A percentile compares a stretch with the other conserved stretches of the same genome.
phyloP scores from a whole-genome alignment of 2,113 vertebrate species.

The Equus quagga region DNA sequence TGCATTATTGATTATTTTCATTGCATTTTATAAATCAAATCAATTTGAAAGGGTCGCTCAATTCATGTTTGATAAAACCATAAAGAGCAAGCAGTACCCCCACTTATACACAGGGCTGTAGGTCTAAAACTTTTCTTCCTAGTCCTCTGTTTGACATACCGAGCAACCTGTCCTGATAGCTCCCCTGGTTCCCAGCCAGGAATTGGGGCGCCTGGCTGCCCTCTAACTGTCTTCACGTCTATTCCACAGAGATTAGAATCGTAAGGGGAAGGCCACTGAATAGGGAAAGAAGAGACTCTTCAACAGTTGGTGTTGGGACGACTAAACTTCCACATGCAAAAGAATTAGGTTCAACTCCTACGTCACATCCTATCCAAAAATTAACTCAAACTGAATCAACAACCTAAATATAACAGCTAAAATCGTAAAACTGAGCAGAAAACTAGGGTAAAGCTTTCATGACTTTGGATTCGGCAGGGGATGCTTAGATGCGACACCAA shows the following conservation, averaged over 20 bases:
- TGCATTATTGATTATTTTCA: neutral
- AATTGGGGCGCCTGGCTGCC: neutral
- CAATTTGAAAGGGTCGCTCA: neutral
- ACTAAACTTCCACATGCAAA: neutral
- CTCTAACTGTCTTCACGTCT: neutral
- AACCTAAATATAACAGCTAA: neutral
- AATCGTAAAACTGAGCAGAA: neutral
- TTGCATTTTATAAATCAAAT: neutral
- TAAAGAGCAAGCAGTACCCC: neutral
- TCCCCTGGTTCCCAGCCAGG: neutral
- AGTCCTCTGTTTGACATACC: neutral
- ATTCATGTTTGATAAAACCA: neutral
- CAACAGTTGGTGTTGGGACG: neutral
- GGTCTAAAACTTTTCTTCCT: neutral
- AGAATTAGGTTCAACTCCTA: neutral
- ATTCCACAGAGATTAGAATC: neutral
- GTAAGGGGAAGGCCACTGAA: neutral
- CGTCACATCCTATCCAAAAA: neutral
- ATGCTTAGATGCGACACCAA: neutral
- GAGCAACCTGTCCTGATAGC: neutral
- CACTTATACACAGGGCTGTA: fast-evolving
- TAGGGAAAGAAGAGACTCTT: neutral
- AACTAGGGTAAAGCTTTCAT: neutral
- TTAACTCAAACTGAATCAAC: neutral
- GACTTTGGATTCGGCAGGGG: neutral